Percentiles rank a stretch among this genome's conserved stretches.
Evolutionary conservation across 1,140 invertebrate genomes (phyloP).

Genomic region (Heliconius nattereri): DNA sequence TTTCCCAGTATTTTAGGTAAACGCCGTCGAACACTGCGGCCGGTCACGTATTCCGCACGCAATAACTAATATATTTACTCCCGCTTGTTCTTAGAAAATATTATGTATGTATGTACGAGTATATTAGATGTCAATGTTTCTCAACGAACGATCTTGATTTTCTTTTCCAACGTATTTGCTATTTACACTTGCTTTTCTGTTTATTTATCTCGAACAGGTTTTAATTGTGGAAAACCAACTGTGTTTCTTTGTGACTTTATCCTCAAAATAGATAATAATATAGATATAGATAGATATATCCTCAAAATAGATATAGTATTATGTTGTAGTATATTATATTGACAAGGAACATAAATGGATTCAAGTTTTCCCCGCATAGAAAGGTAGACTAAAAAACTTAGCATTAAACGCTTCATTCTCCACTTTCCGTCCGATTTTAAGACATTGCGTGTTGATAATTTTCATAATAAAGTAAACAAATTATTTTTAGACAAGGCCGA

Average conservation of each 20-base stretch:
- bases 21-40: conserved; percentile 6
- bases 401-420: too few relatives aligned
- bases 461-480: neutral
- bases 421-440: too few relatives aligned
- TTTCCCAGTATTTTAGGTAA: conserved; percentile 23
- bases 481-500: neutral
- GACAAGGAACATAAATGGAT: neutral
- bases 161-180: conserved; percentile 4
- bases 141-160: conserved; percentile 10
- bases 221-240: neutral
- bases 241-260: neutral
- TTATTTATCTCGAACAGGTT: conserved; percentile 8
- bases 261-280: neutral
- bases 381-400: too few relatives aligned
- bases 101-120: neutral
- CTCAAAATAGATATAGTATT: neutral
- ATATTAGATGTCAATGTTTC: conserved; percentile 17
- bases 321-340: neutral
- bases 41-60: conserved; percentile 18
- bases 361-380: neutral
- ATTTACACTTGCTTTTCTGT: conserved; percentile 5
- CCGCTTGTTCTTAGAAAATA: conserved; percentile 22
- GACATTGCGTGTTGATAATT: too few relatives aligned
- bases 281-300: neutral
- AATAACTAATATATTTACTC: conserved; percentile 22